Evolutionary conservation across 2,797 vertebrate species (phyloP).

Genomic region (Smutsia temminckii): DNA sequence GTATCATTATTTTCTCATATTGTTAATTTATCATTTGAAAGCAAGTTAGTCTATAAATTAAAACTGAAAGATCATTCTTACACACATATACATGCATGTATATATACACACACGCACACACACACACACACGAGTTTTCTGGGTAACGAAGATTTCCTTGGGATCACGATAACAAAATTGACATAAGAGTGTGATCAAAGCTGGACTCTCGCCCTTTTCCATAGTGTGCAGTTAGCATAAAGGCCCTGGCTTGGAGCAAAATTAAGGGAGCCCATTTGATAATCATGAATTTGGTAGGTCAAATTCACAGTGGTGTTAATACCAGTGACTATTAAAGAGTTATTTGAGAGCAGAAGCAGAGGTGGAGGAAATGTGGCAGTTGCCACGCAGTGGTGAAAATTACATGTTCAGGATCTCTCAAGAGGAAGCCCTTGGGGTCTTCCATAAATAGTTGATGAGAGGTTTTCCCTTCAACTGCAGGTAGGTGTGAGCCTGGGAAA

Average conservation of each 20-base stretch:
- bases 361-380: background rate
- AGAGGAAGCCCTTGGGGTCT: conserved; percentile 61
- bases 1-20: background rate
- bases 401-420: conserved; percentile 60
- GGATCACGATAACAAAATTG: background rate
- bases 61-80: background rate
- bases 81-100: background rate
- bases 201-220: background rate
- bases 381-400: conserved; percentile 57
- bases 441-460: conserved; percentile 70
- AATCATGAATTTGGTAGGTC: background rate
- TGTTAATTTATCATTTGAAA: background rate
- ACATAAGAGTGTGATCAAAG: background rate
- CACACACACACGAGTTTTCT: background rate
- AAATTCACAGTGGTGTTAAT: background rate
- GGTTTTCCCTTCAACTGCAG: conserved; percentile 22
- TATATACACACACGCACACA: background rate
- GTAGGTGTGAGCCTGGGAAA: conserved; percentile 49
- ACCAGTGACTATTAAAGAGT: background rate
- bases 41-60: background rate
- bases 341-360: background rate
- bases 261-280: background rate
- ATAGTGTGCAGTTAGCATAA: background rate
- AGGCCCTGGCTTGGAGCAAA: background rate
- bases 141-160: background rate